Percentiles rank a stretch among this genome's conserved stretches.
Conservation (phyloP, 1,140 invertebrate genomes). For the Calephelis virginiensis region DNA sequence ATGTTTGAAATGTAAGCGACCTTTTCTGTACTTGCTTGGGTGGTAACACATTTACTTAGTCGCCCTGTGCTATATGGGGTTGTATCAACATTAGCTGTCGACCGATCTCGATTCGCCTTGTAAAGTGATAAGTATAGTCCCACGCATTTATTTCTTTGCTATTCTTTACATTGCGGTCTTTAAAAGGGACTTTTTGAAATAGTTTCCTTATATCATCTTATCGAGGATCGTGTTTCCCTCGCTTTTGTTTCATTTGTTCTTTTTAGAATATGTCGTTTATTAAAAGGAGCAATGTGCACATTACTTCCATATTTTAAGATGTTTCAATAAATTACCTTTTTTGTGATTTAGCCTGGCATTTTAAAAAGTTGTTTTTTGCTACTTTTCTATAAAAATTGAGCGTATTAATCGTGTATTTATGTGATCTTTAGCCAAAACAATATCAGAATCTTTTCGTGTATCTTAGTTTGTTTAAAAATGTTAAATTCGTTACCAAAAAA, state of each 20-base stretch:
- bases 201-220: conserved; percentile 1
- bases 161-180: background rate
- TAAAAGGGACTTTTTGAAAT: conserved; percentile 2
- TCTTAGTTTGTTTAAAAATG: no score
- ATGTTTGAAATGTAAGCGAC: conserved; percentile 7
- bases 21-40: background rate
- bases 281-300: no score
- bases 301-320: no score
- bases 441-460: no score
- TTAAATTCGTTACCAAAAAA: no score
- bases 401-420: no score
- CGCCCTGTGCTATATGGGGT: conserved; percentile 36
- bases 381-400: no score
- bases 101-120: conserved; percentile 40
- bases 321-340: no score
- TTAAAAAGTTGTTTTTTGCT: no score
- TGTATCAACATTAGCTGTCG: conserved; percentile 43
- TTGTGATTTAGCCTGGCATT: no score
- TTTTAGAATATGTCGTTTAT: no score
- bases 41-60: conserved; percentile 14
- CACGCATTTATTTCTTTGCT: conserved; percentile 40
- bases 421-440: no score
- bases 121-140: conserved; percentile 47
- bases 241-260: background rate
- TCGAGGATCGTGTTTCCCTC: background rate